Evolutionary conservation across 1,140 invertebrate species (phyloP), one percentile per base, ranked within the genome.

Genomic region (Drosophila subobscura): DNA sequence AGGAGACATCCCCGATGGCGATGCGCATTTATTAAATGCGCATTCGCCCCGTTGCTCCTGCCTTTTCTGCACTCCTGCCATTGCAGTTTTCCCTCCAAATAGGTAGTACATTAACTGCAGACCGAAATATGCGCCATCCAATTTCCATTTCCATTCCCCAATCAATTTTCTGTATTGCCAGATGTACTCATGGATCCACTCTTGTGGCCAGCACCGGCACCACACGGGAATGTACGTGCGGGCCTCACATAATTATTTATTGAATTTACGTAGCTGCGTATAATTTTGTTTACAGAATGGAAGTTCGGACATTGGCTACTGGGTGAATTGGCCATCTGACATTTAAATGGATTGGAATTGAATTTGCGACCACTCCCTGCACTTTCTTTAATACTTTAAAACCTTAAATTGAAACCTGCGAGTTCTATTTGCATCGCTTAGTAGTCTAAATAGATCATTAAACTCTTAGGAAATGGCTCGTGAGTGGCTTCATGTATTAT

Each of bases 1-100:
- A 73, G 53, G 52, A 42, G 46, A 29, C 74, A 52, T 33, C 25
- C 25, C 25, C 6, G 25, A 5, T 27, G 25, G 27, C 73, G 67
- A 77, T 61, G 73, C 65, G 45, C 86, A 89, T 89, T 89, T 90
- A 85, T 85, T 89, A 90, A 89, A 90, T 89, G 77, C 77, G 70
- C 73, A 89, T 81, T 80, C 74, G 67, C 80, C 68, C 52, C 23
- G 70, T 88, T 58, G 66, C 8, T 56, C 16, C 40, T 46, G n/a
- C n/a, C 53, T 10, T 8, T 10, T 3, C 27, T 8, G 50, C 23
- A 40, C 22, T 12, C 42, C 65, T 45, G 20, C 23, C 16, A 8
- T 37, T 50, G 40, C 25, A 27, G 25, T 27, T 10, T 7, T 7
- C 25, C 45, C 41, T 37, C 70, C 53, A 71, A 72, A 79, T 68